Evolutionary conservation across 2,113 vertebrate species (phyloP), one percentile per base, ranked within the genome.

Genomic region (Lasiurus borealis): DNA sequence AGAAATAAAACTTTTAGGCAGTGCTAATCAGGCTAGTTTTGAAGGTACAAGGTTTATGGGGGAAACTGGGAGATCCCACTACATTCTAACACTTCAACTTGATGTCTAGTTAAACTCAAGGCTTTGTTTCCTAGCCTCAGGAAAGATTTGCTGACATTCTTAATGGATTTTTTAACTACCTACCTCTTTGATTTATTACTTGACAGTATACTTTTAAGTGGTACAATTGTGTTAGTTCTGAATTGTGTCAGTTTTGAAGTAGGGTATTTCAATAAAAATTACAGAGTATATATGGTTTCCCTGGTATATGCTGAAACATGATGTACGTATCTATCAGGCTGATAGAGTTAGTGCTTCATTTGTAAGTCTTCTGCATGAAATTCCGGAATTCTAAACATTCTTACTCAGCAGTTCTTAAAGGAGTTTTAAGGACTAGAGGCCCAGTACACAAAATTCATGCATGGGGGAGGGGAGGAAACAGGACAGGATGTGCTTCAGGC

Each of bases 181-280:
- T 71, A 62, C 52, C 66, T 94, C 57, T 54, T 54, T 82, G 68
- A 73, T 48, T 77, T 31, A 97, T 78, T 48, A 93, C 92, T 78
- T 95, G 94, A 96, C 94, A 92, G 62, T n/a, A 90, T 52, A 34
- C 36, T 75, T 93, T 75, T 57, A 94, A 73, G 64, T 80, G 46
- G 80, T 2, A 90, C 34, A 91, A 23, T 36, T 87, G n/a, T 80
- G 84, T 95, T 72, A 85, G 80, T 31, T 93, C 62, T 96, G 80
- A 96, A 94, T 97, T 59, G 57, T 59, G 57, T 59, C 23, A 59
- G 57, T 59, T 93, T 34, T 85, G 46, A 72, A n/a, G 27, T 86
- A 68, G 95, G 40, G 62, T 90, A 95, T 97, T 87, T 91, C 88
- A 95, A 14, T 81, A 72, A 48, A 94, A 82, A 92, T 85, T 83